These are phyloP conservation scores for Auanema sp. DNA, from an alignment of 2,888 invertebrate species.

Conservation along the genomic window DNA sequence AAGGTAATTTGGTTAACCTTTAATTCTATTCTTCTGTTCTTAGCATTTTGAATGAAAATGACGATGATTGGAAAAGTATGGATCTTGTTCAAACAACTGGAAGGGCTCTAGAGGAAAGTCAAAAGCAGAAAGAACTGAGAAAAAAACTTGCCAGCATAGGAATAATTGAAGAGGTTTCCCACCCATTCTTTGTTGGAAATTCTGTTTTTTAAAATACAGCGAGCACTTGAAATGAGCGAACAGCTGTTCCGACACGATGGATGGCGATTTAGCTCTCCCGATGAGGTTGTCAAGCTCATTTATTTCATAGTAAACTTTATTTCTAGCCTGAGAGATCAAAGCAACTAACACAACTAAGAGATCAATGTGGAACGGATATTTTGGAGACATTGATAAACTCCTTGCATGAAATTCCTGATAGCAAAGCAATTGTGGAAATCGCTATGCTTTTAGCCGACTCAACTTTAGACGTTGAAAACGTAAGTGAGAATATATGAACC, in stretches of 20 bases:
- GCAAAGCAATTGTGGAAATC: slow-evolving; percentile 8
- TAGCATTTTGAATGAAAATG: slow-evolving; percentile 7
- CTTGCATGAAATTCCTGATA: slow-evolving; percentile 11
- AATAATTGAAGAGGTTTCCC: slow-evolving; percentile 5
- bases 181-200: background rate
- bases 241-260: slow-evolving; percentile 1
- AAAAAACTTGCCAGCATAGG: slow-evolving; percentile 5
- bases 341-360: slow-evolving; percentile 11
- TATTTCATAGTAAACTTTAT: background rate
- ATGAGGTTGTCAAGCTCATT: background rate
- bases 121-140: slow-evolving; percentile 7
- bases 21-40: background rate
- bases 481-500: background rate
- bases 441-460: slow-evolving; percentile 8
- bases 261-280: background rate
- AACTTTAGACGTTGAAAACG: slow-evolving; percentile 12
- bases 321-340: slow-evolving; percentile 2
- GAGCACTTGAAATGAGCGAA: slow-evolving; percentile 2
- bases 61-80: background rate
- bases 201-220: slow-evolving; percentile 8
- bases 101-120: slow-evolving; percentile 8
- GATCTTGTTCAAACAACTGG: background rate
- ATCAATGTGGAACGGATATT: slow-evolving; percentile 4
- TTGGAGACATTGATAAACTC: slow-evolving; percentile 10
- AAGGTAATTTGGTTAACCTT: background rate